These are phyloP conservation scores for Apantesis nais DNA, from an alignment of 2,888 invertebrate species.

Conservation along the genomic window DNA sequence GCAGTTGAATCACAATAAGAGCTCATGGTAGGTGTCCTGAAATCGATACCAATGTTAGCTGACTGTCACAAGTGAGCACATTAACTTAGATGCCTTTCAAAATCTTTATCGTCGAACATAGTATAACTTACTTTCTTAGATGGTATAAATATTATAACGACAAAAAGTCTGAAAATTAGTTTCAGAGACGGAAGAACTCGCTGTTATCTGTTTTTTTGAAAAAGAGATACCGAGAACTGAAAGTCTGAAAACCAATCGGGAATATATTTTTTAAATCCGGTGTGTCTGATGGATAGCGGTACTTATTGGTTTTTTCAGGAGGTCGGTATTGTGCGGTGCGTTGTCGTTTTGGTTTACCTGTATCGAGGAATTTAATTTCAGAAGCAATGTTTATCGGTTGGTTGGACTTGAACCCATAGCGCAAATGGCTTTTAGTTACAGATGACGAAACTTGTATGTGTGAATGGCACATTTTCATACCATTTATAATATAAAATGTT, in stretches of 20 bases:
- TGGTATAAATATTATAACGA: background rate
- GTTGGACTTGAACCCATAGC: constrained; percentile 1
- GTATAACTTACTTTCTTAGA: too few relatives aligned
- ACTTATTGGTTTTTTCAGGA: constrained; percentile 8
- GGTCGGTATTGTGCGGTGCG: background rate
- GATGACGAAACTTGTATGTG: background rate
- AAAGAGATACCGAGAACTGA: background rate
- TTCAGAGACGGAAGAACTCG: background rate
- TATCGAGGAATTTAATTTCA: constrained; percentile 15
- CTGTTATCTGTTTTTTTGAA: background rate
- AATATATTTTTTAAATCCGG: constrained; percentile 1
- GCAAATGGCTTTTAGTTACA: background rate
- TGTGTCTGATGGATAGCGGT: background rate
- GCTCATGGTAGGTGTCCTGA: too few relatives aligned
- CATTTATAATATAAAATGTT: background rate
- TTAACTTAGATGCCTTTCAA: too few relatives aligned
- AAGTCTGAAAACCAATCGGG: background rate
- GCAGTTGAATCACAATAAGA: too few relatives aligned
- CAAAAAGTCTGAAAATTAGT: background rate
- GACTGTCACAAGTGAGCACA: too few relatives aligned
- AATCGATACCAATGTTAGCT: too few relatives aligned
- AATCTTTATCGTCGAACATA: too few relatives aligned
- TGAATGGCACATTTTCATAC: background rate
- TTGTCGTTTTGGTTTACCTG: constrained; percentile 10
- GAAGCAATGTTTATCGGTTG: constrained; percentile 3